Percentiles rank a stretch among this genome's conserved stretches.
These are phyloP conservation scores for Nothoprocta pentlandii DNA, from an alignment of 2,113 vertebrate species.

Conservation along the genomic window DNA sequence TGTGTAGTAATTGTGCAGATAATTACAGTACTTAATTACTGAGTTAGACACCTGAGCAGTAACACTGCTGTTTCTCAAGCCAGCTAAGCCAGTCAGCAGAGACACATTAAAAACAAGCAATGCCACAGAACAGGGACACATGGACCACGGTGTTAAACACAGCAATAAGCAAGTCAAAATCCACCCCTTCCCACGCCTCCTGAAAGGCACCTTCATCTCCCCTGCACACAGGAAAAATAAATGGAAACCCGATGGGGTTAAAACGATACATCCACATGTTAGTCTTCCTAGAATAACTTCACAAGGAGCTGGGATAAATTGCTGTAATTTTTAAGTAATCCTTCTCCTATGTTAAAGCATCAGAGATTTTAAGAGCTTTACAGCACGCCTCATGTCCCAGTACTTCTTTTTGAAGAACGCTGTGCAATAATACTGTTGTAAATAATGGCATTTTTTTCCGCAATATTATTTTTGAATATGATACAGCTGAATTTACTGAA, in stretches of 20 bases:
- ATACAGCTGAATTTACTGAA: background rate
- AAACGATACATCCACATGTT: background rate
- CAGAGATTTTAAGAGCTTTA: background rate
- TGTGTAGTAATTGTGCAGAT: background rate
- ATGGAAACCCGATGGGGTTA: background rate
- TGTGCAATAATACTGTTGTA: background rate
- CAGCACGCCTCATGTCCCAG: background rate
- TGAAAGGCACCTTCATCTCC: background rate
- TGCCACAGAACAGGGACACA: background rate
- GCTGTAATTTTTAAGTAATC: constrained; percentile 37
- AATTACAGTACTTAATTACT: background rate
- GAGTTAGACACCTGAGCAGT: background rate
- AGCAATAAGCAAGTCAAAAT: background rate
- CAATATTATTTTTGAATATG: background rate
- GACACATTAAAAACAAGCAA: background rate
- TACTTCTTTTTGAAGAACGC: background rate
- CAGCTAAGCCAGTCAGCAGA: background rate
- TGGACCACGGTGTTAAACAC: background rate
- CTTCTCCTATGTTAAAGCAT: background rate
- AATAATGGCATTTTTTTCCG: background rate
- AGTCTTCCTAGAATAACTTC: background rate
- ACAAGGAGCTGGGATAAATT: constrained; percentile 39
- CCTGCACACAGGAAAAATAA: background rate
- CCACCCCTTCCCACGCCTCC: background rate
- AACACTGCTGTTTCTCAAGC: background rate